A percentile compares a stretch with the other conserved stretches of the same genome.
Evolutionary conservation across 2,888 invertebrate species (phyloP).

Genomic region (Thyatira batis): DNA sequence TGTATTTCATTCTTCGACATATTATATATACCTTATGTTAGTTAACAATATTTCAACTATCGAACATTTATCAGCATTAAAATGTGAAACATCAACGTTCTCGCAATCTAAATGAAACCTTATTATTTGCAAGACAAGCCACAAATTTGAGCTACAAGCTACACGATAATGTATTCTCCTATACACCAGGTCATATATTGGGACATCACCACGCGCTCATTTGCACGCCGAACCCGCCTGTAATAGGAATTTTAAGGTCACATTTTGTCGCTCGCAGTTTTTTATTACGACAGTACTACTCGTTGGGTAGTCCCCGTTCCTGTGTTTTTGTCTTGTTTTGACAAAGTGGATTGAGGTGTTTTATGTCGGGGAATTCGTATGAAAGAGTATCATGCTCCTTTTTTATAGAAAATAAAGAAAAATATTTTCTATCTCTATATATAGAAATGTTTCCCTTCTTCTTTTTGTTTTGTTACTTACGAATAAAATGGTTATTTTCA

Average conservation of each 20-base stretch:
- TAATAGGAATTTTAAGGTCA: not conserved
- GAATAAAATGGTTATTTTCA: too few species aligned
- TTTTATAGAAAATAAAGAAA: not conserved
- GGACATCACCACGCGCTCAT: slow-evolving; percentile 1
- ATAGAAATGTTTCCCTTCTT: too few species aligned
- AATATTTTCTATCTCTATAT: too few species aligned
- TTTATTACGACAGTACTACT: not conserved
- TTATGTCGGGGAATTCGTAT: not conserved
- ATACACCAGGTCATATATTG: not conserved
- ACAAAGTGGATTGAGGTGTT: not conserved
- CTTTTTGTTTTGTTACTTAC: too few species aligned
- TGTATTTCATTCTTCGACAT: too few species aligned
- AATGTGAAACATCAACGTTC: not conserved
- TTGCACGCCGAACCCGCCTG: not conserved
- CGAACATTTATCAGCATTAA: not conserved
- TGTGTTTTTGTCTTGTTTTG: not conserved
- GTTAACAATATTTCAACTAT: too few species aligned
- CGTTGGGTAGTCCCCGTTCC: not conserved
- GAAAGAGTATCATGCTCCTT: not conserved
- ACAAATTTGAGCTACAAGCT: not conserved
- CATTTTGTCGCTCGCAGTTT: not conserved
- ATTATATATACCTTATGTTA: too few species aligned
- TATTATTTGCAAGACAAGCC: not conserved
- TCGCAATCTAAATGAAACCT: not conserved
- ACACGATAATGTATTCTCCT: not conserved